phyloP scores from a whole-genome alignment of 2,113 vertebrate species.

The Orientallactaga bullata region DNA sequence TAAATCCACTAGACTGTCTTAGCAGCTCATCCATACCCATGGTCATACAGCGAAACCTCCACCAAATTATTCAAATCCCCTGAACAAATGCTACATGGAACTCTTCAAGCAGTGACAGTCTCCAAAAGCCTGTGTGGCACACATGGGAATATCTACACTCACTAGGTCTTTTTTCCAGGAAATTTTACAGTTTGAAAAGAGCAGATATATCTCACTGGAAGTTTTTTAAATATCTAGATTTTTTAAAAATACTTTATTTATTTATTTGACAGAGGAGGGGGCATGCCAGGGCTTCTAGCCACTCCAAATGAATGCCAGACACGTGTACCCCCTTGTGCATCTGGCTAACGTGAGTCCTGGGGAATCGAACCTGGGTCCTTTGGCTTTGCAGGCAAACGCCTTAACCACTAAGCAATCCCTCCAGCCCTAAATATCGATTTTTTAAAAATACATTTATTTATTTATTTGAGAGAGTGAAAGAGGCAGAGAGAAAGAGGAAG shows the following conservation, averaged over 20 bases:
- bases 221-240: background rate
- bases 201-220: conserved; percentile 55
- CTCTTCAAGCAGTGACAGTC: conserved; percentile 65
- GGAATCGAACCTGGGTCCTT: too few relatives aligned
- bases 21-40: background rate
- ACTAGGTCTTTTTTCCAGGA: conserved; percentile 56
- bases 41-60: conserved; percentile 42
- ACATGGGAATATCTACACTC: conserved; percentile 44
- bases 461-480: too few relatives aligned
- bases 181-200: conserved; percentile 74
- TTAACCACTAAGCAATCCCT: too few relatives aligned
- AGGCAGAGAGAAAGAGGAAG: too few relatives aligned
- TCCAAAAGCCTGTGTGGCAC: conserved; percentile 41
- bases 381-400: too few relatives aligned
- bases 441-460: too few relatives aligned
- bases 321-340: too few relatives aligned
- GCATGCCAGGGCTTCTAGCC: too few relatives aligned
- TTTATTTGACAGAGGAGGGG: too few relatives aligned
- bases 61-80: conserved; percentile 62
- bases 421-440: too few relatives aligned
- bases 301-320: too few relatives aligned
- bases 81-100: conserved; percentile 59
- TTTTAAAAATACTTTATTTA: background rate
- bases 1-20: conserved; percentile 46
- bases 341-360: too few relatives aligned